Evolutionary conservation across 2,888 invertebrate genomes (phyloP), one percentile per base, ranked within the genome.

Genomic region (Azorinus chamasolen): DNA sequence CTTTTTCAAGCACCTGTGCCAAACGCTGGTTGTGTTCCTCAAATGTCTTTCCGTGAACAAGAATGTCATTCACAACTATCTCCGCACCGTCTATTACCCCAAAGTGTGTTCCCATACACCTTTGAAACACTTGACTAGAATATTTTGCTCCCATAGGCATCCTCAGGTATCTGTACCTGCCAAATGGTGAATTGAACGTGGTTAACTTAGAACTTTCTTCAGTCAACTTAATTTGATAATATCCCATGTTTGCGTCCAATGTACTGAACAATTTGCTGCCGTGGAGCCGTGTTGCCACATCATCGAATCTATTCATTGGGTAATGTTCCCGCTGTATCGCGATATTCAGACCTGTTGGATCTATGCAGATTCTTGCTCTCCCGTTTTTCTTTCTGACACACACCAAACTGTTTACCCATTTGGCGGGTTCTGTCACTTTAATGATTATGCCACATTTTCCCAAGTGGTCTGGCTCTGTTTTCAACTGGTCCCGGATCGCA

Each of bases 211-310:
- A 72, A 24, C 68, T 71, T 14, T 57, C 39, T 46, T 79, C 55
- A 27, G 75, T 64, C 45, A 83, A 48, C 46, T 75, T 69, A 41
- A 83, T 62, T 45, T 85, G 82, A 63, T 74, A 83, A 61, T 82
- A 83, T 5, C 78, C 78, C 25, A 46, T 58, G 12, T 65, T 70
- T 0, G 82, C 83, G 58, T 83, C 83, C n/a, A 79, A 27, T 41
- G 82, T 82, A 14, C 46, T 59, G 54, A 83, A 82, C 20, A 55
- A 50, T 63, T 77, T 77, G 39, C 57, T 51, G 46, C 65, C 65
- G 41, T 51, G n/a, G 5, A 63, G 16, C 24, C 63, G 27, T 18
- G 65, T 66, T 8, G 50, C 50, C n/a, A 68, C 32, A 43, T 68
- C 59, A 12, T 68, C 59, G 1, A 58, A 20, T 20, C 59, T 58